phyloP scores from a whole-genome alignment of 1,140 invertebrate species.

The Drosophila baimaii region DNA sequence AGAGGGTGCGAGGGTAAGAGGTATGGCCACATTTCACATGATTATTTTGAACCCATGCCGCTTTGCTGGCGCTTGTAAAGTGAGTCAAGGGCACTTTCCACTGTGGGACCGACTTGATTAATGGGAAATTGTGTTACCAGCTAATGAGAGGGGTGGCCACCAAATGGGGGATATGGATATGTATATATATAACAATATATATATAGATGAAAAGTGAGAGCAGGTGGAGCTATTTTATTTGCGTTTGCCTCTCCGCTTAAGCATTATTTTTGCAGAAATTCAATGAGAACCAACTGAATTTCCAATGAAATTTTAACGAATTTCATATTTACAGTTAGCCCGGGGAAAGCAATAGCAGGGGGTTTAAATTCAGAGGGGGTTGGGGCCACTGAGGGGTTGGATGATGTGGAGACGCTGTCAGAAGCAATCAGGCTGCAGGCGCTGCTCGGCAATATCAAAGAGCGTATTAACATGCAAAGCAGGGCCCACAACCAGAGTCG shows the following conservation, averaged over 20 bases:
- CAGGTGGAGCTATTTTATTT: constrained; percentile 42
- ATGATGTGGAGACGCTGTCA: constrained; percentile 53
- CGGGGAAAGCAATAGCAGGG: neutral
- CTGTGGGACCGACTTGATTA: constrained; percentile 40
- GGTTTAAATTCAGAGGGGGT: neutral
- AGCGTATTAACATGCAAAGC: constrained; percentile 82
- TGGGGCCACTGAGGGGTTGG: neutral
- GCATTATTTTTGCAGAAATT: constrained; percentile 51
- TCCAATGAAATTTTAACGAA: constrained; percentile 56
- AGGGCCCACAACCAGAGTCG: constrained; percentile 56
- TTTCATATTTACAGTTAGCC: constrained; percentile 58
- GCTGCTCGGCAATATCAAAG: constrained; percentile 76
- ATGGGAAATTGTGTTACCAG: constrained; percentile 50
- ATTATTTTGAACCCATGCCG: constrained; percentile 34
- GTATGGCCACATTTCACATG: constrained; percentile 6
- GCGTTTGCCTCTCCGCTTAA: neutral
- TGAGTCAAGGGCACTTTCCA: constrained; percentile 64
- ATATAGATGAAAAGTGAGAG: constrained; percentile 1
- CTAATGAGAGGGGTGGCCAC: constrained; percentile 36
- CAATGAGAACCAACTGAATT: constrained; percentile 46
- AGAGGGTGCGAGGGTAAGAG: no score
- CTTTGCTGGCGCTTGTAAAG: constrained; percentile 6
- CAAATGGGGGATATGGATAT: constrained; percentile 8
- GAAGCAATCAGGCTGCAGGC: constrained; percentile 80
- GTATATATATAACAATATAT: constrained; percentile 2